Evolutionary conservation across 2,113 vertebrate genomes (phyloP), one percentile per base, ranked within the genome.

Genomic region (Circaetus gallicus): DNA sequence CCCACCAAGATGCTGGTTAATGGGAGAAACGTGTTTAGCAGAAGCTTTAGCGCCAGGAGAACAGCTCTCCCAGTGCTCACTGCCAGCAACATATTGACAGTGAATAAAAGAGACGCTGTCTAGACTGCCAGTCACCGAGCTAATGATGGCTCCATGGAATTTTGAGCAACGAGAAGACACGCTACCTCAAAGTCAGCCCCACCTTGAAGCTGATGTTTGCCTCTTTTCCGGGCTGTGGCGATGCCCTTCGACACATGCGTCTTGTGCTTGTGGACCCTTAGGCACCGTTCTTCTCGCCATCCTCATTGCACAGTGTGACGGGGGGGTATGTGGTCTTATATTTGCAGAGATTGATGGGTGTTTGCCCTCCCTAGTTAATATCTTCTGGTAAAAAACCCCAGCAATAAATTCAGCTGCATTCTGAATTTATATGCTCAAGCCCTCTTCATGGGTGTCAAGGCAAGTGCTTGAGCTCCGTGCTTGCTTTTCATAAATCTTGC

Each of bases 161-260:
- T 71, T 55, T 16, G 47, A 26, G 53, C 9, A 7, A 25, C 0
- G 6, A 53, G 40, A 61, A 66, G 32, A 2, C 43, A 14, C 4
- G 10, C 10, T 56, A 40, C 52, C 47, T 58, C 34, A 6, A 0
- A n/a, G 43, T 43, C 28, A 14, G 29, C 25, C 40, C 29, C 0
- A 0, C 52, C 38, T 31, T 8, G 3, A 24, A 47, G 10, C 32
- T 0, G 0, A 0, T 3, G 2, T 55, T 77, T 40, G 25, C n/a
- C 29, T 42, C 42, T 78, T 32, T 22, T 11, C 47, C 0, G 6
- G 25, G 8, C 34, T 61, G 22, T 6, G 31, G 55, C 6, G 2
- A 16, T 78, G 74, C 34, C 36, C 29, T 69, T 50, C 2, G 9
- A 9, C 65, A 14, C 29, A 0, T 2, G 11, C 4, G 1, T 53